A percentile compares a stretch with the other conserved stretches of the same genome.
Evolutionary conservation across 37 sponge, comb jelly and placozoan species (phyloP).

Genomic region (Crambe crambe): DNA sequence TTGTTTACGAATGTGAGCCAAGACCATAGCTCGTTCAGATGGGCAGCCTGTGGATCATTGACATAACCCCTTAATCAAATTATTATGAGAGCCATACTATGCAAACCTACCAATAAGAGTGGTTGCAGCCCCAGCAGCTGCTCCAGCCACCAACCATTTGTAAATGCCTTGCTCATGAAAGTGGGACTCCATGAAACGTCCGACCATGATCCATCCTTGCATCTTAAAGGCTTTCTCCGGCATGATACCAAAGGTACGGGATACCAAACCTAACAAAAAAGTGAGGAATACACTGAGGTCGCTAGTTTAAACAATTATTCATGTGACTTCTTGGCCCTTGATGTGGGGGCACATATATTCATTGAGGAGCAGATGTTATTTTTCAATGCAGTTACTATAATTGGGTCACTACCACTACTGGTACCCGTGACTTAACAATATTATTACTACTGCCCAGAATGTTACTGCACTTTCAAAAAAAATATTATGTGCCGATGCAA

Average conservation of each 20-base stretch:
- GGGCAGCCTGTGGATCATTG: constrained; percentile 69
- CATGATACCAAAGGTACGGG: constrained; percentile 83
- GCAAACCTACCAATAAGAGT: constrained; percentile 58
- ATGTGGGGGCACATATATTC: too few species aligned
- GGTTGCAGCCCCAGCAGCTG: constrained; percentile 80
- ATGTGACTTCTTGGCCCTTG: too few species aligned
- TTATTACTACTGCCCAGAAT: too few species aligned
- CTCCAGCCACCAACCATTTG: constrained; percentile 76
- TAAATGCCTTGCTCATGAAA: constrained; percentile 17
- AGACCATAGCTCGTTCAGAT: constrained; percentile 86
- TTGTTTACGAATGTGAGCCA: constrained; percentile 80
- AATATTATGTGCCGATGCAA: too few species aligned
- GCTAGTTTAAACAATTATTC: too few species aligned
- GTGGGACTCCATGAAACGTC: constrained; percentile 41
- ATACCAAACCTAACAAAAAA: constrained; percentile 53
- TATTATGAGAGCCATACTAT: neutral
- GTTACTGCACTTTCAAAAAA: too few species aligned
- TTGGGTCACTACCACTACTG: too few species aligned
- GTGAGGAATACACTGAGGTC: too few species aligned
- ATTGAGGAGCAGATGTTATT: too few species aligned
- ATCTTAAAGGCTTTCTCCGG: constrained; percentile 95
- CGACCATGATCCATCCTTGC: constrained; percentile 72
- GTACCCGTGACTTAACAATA: too few species aligned
- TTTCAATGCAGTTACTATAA: too few species aligned
- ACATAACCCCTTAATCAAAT: neutral